Conservation (phyloP, 2,113 vertebrate genomes). For the Pterophyllum scalare region DNA sequence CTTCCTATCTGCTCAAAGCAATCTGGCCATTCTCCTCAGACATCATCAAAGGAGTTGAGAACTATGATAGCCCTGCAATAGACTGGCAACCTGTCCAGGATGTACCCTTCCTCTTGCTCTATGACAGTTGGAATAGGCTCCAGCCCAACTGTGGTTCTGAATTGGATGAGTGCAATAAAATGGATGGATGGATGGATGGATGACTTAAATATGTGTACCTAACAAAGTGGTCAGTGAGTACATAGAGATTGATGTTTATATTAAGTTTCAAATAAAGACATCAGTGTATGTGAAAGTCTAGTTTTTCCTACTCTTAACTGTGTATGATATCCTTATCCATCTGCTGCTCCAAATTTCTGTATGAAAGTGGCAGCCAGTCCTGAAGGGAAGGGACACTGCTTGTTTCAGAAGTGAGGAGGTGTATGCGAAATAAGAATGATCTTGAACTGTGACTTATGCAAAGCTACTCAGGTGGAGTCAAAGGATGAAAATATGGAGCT, state of each 20-base stretch:
- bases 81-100: background rate
- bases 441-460: background rate
- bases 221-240: background rate
- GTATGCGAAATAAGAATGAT: background rate
- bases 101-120: background rate
- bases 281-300: background rate
- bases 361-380: background rate
- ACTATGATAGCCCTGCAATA: background rate
- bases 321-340: background rate
- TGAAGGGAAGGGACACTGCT: background rate
- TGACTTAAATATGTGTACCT: background rate
- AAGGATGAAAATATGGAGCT: background rate
- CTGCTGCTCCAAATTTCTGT: background rate
- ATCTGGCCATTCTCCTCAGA: background rate
- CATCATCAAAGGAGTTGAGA: background rate
- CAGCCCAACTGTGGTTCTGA: background rate
- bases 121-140: background rate
- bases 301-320: background rate
- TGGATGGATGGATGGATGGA: background rate
- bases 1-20: background rate
- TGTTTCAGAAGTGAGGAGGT: background rate
- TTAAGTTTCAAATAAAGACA: background rate
- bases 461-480: background rate
- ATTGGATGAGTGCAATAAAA: background rate
- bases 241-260: background rate